Evolutionary conservation across 2,888 invertebrate species (phyloP), one percentile per base, ranked within the genome.

Genomic region (Pachydiplax longipennis): DNA sequence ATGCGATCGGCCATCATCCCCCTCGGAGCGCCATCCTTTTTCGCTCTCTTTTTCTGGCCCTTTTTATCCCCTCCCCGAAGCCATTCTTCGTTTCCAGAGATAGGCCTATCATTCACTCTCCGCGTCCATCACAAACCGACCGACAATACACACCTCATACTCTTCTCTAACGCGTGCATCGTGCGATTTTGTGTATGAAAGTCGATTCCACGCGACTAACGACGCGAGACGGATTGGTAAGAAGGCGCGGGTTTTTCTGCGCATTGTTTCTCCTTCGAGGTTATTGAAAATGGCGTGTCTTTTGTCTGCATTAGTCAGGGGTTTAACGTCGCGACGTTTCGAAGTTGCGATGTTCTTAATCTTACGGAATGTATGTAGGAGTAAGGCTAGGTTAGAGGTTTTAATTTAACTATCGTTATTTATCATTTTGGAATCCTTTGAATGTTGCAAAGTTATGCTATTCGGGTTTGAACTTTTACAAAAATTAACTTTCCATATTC

Each of bases 1-100:
- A 65, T 87, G 37, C 37, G 87, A 87, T 87, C 37, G 87, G 87
- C 87, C 87, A 87, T 87, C 87, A 87, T 65, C 87, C 87, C 61
- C 87, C 65, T 25, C 65, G 18, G n/a, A 65, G 25, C 65, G 65
- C 65, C 73, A 73, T 73, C 73, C 73, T 25, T 31, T 31, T 73
- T 31, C 73, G 31, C 31, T 73, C 65, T 25, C 73, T 73, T 82
- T 48, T n/a, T 44, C 82, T 44, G 44, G 44, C 40, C 18, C 25
- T 82, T 82, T 44, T 44, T 48, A 82, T 48, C 44, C 82, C 48
- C 22, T 37, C 25, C 44, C 81, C n/a, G n/a, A n/a, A 73, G 10
- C 73, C 73, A 73, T 73, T 73, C 73, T 73, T 53, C 73, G 25
- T 31, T 25, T 73, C 73, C 73, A 73, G 73, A 73, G 73, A 73